These are phyloP conservation scores for Helarctos malayanus DNA, from an alignment of 2,797 vertebrate genomes.

Conservation along the genomic window DNA sequence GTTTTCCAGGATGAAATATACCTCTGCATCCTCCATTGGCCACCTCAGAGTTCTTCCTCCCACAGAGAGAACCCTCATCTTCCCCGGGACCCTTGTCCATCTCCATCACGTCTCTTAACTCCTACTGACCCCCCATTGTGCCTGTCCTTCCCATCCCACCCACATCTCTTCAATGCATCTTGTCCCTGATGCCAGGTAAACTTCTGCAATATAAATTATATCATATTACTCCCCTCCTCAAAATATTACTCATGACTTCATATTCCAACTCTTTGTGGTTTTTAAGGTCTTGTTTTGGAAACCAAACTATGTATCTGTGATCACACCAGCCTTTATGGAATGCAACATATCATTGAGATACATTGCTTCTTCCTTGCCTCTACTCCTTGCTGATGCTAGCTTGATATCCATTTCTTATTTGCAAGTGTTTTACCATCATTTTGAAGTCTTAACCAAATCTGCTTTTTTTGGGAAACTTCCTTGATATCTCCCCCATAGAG, in stretches of 20 bases:
- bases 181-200: not conserved
- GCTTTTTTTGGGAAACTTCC: not conserved
- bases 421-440: not conserved
- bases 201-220: not conserved
- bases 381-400: not conserved
- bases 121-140: not conserved
- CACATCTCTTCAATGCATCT: not conserved
- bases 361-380: not conserved
- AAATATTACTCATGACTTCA: not conserved
- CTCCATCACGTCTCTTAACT: not conserved
- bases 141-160: not conserved
- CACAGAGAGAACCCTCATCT: not conserved
- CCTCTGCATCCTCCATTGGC: not conserved
- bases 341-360: not conserved
- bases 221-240: not conserved
- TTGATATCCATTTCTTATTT: not conserved
- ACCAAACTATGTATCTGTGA: not conserved
- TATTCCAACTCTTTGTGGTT: not conserved
- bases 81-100: not conserved
- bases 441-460: not conserved
- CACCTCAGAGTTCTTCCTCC: not conserved
- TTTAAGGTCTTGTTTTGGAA: not conserved
- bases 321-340: not conserved
- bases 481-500: not conserved
- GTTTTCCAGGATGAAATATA: not conserved